Percentiles rank a stretch among this genome's conserved stretches.
These are phyloP conservation scores for Melanotaenia nigrans DNA, from an alignment of 2,797 vertebrate species.

Conservation along the genomic window DNA sequence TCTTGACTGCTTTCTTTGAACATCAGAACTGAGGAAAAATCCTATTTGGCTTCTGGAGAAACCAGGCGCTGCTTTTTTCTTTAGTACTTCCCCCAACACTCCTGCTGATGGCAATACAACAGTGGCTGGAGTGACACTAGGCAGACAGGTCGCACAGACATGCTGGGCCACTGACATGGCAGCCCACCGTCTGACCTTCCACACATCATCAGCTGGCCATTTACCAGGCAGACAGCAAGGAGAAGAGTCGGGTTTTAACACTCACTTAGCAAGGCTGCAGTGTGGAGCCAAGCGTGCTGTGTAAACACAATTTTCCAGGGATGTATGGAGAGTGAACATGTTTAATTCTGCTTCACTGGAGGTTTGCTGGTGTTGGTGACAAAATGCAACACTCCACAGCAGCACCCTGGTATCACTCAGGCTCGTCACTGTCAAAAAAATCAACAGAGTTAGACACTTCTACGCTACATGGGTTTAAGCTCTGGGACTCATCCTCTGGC, in stretches of 20 bases:
- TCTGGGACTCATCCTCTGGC: conserved; percentile 33
- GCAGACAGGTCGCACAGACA: conserved; percentile 16
- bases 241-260: conserved; percentile 46
- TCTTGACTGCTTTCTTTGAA: conserved; percentile 43
- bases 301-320: conserved; percentile 61
- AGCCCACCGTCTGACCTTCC: conserved; percentile 48
- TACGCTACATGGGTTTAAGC: conserved; percentile 21
- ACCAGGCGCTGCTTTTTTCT: conserved; percentile 42
- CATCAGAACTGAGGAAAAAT: conserved; percentile 54
- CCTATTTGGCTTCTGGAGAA: conserved; percentile 56
- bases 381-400: conserved; percentile 42
- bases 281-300: conserved; percentile 41
- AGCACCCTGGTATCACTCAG: conserved; percentile 34
- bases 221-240: conserved; percentile 51
- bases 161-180: conserved; percentile 32
- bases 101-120: too few species aligned
- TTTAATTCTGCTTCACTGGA: conserved; percentile 42
- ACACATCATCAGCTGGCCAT: conserved; percentile 68
- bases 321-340: conserved; percentile 44
- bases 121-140: conserved; percentile 31
- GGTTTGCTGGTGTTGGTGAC: conserved; percentile 17
- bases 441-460: conserved; percentile 32
- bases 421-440: conserved; percentile 46
- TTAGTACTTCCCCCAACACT: too few species aligned
- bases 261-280: conserved; percentile 58